phyloP scores from a whole-genome alignment of 2,797 vertebrate genomes.

The Nasua narica region DNA sequence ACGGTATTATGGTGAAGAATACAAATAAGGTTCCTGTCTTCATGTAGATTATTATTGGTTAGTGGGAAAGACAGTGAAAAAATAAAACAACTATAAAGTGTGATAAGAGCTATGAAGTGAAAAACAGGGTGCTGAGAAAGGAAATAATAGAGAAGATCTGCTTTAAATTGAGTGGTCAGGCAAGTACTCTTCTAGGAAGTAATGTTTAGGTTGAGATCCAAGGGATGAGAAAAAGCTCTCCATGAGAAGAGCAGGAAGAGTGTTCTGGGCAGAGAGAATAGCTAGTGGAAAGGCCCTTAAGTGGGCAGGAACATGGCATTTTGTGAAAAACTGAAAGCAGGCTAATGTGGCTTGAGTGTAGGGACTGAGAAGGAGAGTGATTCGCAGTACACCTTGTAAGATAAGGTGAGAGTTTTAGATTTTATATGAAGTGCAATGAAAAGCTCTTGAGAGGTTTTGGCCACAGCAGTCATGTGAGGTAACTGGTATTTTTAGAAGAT shows the following conservation, averaged over 20 bases:
- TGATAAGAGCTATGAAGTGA: not conserved
- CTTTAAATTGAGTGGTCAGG: not conserved
- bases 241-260: not conserved
- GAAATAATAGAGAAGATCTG: not conserved
- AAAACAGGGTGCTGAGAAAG: not conserved
- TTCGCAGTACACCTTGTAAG: not conserved
- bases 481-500: not conserved
- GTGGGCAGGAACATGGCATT: constrained; percentile 6
- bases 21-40: not conserved
- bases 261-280: not conserved
- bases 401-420: not conserved
- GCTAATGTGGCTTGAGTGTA: not conserved
- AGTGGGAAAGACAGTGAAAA: not conserved
- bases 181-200: not conserved
- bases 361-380: not conserved
- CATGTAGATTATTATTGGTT: not conserved
- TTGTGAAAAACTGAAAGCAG: constrained; percentile 16
- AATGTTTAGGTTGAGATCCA: not conserved
- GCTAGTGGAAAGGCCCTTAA: not conserved
- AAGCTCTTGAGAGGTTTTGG: not conserved
- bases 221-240: not conserved
- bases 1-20: not conserved
- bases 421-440: constrained; percentile 21
- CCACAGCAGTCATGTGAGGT: not conserved
- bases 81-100: not conserved